Base-by-base conservation (phyloP, 2,888 invertebrate species). In the Drosophila putrida region DNA sequence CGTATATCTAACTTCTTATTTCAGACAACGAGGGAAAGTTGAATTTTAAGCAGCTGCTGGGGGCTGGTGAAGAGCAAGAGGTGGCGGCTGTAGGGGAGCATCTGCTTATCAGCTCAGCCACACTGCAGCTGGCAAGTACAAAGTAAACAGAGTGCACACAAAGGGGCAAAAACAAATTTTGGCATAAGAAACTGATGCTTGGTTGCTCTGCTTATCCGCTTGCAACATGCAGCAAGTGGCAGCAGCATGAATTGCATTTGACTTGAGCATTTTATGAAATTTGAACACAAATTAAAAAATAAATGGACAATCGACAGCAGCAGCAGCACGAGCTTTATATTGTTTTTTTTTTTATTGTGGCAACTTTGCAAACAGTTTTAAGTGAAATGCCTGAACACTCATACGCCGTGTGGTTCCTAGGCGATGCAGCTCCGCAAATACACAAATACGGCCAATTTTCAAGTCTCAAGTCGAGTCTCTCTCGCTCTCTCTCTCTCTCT, bases 361-460 rank as follows among this genome's bases (percentile, higher is more conserved):
- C 57, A 76, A 75, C 71, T 77, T 68, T 76, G 36, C 54, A 64
- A 74, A 64, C 64, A 51, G 70, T 74, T 76, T 78, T 64, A 65
- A 74, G 74, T 74, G 65, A 65, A 78, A 72, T 58, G 62, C 64
- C 64, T 58, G 51, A 66, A 60, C 66, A 68, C 80, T 73, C 80
- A 84, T 64, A 78, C 70, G 73, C 73, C 65, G 65, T 49, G 55
- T 58, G 63, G 68, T 54, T 62, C 49, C 50, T 35, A 20, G 33
- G 10, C 44, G 15, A 55, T 51, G 25, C 46, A 31, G 54, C 50
- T 44, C 62, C 44, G 38, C 58, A 72, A 61, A 54, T 69, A 57
- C 75, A 75, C 82, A 82, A 85, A 81, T 81, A 63, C 74, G 61
- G 86, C 82, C 80, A 85, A 81, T 81, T 82, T 82, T 82, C 77